These are phyloP conservation scores for Caenorhabditis uteleia DNA, from an alignment of 2,888 invertebrate species.

Conservation along the genomic window DNA sequence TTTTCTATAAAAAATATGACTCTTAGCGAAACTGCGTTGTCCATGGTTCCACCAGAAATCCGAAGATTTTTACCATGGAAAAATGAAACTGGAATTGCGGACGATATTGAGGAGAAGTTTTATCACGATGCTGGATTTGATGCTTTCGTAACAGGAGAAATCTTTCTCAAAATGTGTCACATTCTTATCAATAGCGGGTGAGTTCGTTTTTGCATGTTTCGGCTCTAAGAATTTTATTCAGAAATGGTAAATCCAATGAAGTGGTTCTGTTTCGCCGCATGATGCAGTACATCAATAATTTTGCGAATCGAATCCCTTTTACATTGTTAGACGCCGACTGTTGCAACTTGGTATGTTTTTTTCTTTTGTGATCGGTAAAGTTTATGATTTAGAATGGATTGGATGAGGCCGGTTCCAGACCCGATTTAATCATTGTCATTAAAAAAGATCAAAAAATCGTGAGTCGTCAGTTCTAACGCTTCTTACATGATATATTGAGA, in stretches of 20 bases:
- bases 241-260: conserved; percentile 7
- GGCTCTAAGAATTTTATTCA: neutral
- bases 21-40: too few species aligned
- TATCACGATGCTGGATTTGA: conserved; percentile 34
- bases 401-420: too few species aligned
- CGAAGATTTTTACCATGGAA: too few species aligned
- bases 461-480: too few species aligned
- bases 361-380: too few species aligned
- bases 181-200: conserved; percentile 12
- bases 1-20: too few species aligned
- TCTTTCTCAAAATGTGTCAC: conserved; percentile 31
- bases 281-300: conserved; percentile 5
- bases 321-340: conserved; percentile 20
- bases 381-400: too few species aligned
- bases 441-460: too few species aligned
- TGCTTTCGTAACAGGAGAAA: conserved; percentile 21
- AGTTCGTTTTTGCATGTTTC: neutral
- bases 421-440: too few species aligned
- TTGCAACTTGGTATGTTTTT: conserved; percentile 10
- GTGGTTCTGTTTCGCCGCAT: conserved; percentile 12
- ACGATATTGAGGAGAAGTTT: conserved; percentile 7
- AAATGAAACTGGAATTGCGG: too few species aligned
- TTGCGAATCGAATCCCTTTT: conserved; percentile 21
- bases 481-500: too few species aligned
- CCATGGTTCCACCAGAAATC: too few species aligned